A percentile compares a stretch with the other conserved stretches of the same genome.
These are phyloP conservation scores for Steinernema feltiae DNA, from an alignment of 1,140 invertebrate genomes.

Conservation along the genomic window DNA sequence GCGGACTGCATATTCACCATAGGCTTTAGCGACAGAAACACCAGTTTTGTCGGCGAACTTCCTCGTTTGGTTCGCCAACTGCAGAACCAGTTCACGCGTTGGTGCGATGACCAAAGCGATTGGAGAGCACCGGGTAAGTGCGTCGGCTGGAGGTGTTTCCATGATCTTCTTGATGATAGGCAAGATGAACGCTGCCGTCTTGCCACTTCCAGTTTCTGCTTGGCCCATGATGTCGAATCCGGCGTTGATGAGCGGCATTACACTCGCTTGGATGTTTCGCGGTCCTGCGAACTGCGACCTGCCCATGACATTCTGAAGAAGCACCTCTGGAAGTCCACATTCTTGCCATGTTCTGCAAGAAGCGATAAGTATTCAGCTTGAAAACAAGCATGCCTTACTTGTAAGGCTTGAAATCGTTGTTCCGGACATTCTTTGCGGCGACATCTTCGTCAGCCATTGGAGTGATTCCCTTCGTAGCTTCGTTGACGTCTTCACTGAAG, in stretches of 20 bases:
- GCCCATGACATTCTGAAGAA: conserved; percentile 76
- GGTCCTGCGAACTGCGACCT: conserved; percentile 74
- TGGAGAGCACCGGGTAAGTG: conserved; percentile 74
- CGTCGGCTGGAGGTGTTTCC: conserved; percentile 65
- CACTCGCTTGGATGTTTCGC: conserved; percentile 59
- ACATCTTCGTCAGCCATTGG: conserved; percentile 70
- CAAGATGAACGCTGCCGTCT: conserved; percentile 90
- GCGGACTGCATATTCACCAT: conserved; percentile 38
- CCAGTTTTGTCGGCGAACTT: conserved; percentile 77
- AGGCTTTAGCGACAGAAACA: conserved; percentile 37
- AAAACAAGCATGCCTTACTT: conserved; percentile 21
- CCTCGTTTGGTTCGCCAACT: conserved; percentile 90
- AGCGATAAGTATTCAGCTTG: not conserved
- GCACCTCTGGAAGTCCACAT: conserved; percentile 54
- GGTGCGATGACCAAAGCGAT: conserved; percentile 85
- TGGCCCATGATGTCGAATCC: conserved; percentile 50
- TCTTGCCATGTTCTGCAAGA: conserved; percentile 61
- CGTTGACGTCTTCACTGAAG: conserved; percentile 67
- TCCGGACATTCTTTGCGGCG: conserved; percentile 67
- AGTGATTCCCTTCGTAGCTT: conserved; percentile 78
- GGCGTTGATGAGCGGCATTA: conserved; percentile 32
- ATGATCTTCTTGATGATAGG: conserved; percentile 93
- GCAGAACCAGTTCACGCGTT: conserved; percentile 87
- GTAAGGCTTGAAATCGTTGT: conserved; percentile 62
- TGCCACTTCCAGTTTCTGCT: conserved; percentile 66